Evolutionary conservation across 1,140 invertebrate species (phyloP), one percentile per base, ranked within the genome.

Genomic region (Diachasmimorpha longicaudata): DNA sequence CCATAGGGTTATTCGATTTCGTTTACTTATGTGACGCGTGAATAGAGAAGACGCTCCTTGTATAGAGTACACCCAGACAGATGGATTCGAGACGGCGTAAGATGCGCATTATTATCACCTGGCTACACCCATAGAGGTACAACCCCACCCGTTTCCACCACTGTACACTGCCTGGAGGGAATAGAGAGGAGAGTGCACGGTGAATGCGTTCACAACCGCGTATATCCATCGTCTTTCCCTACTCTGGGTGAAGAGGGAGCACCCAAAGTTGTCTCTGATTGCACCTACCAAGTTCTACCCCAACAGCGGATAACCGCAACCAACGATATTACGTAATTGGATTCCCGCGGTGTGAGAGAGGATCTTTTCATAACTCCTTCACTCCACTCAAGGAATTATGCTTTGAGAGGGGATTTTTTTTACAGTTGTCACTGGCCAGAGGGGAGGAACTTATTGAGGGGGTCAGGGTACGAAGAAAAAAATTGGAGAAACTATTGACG

Each of bases 1-100:
- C 21, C 58, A 63, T 63, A 19, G 58, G 21, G 19, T 63, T 63
- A 63, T 63, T 63, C 58, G 58, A 63, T 63, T 63, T 63, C 58
- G 58, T 63, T 63, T 63, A 63, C 58, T 63, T 63, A 63, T 63
- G 58, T 63, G 58, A 63, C 58, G 58, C 58, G 58, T 63, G 58
- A 63, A 63, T 63, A 25, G 58, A 63, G 58, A 63, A 63, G 58
- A 63, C 58, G 58, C 19, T 63, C 58, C 58, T 63, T 63, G 19
- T 63, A 31, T 63, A 11, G 58, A 25, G 23, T 63, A 63, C 23
- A 63, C 23, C 58, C 44, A 63, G 63, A 58, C 77, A 78, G 77
- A 78, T 75, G 77, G 77, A 78, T 67, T 78, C 77, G 55, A 74
- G 73, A 37, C 66, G 52, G 73, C 77, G 77, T 78, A 63, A 78